Conservation (phyloP, 1,140 invertebrate species). For the Drosophila subpulchrella region DNA sequence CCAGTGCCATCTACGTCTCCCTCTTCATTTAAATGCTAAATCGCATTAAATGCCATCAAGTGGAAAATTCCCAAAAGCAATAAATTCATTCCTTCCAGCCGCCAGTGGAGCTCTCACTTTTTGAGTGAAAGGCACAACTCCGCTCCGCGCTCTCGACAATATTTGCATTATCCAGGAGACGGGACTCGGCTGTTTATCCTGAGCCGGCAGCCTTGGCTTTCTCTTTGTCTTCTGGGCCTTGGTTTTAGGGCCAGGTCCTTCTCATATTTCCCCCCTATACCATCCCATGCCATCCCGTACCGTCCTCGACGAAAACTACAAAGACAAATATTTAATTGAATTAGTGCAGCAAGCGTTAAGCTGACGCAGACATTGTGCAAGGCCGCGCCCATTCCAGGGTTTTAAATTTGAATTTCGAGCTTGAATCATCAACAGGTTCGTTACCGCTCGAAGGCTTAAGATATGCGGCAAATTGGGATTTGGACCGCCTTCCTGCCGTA, state of each 20-base stretch:
- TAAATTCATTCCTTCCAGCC: constrained; percentile 73
- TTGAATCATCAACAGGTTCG: constrained; percentile 81
- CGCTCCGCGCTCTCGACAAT: constrained; percentile 64
- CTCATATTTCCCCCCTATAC: constrained; percentile 16
- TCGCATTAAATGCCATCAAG: constrained; percentile 83
- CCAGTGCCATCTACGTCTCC: constrained; percentile 10
- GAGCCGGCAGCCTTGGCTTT: constrained; percentile 45
- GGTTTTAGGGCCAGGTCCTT: constrained; percentile 11
- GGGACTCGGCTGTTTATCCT: constrained; percentile 62
- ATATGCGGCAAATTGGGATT: constrained; percentile 32
- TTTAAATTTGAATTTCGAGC: constrained; percentile 69
- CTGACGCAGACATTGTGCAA: constrained; percentile 66
- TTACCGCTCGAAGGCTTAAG: constrained; percentile 52
- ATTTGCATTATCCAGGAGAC: constrained; percentile 67
- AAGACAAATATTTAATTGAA: constrained; percentile 84
- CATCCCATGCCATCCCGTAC: background rate
- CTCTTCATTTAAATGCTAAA: constrained; percentile 82
- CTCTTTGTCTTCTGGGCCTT: constrained; percentile 56
- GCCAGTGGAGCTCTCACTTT: constrained; percentile 51
- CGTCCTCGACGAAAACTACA: constrained; percentile 64
- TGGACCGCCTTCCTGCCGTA: background rate
- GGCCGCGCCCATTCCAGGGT: constrained; percentile 37
- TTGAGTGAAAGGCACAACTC: constrained; percentile 56
- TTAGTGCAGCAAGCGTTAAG: constrained; percentile 81
- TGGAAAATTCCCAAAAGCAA: constrained; percentile 83